Conservation (phyloP, 2,113 vertebrate species). For the Chaetorhynchus papuensis region DNA sequence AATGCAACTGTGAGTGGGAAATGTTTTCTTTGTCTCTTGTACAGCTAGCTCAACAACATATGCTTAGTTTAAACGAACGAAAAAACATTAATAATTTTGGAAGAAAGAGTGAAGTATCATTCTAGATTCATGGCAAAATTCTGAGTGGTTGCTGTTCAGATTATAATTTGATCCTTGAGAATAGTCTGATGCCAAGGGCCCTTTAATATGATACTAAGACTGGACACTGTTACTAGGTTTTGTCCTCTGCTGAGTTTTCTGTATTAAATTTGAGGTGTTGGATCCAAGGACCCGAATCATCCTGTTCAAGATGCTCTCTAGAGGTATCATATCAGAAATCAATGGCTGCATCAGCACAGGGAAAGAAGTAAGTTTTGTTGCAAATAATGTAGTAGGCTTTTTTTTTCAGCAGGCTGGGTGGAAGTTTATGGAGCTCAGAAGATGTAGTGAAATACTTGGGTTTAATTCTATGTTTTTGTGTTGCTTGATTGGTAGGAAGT, state of each 20-base stretch:
- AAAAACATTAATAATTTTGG: background rate
- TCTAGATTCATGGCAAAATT: background rate
- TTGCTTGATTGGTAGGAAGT: background rate
- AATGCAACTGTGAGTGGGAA: background rate
- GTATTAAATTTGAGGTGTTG: constrained; percentile 77
- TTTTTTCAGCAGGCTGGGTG: background rate
- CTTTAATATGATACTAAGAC: background rate
- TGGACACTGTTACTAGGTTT: background rate
- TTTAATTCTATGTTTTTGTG: background rate
- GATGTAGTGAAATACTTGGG: background rate
- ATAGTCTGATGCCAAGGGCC: background rate
- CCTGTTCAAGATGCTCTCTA: constrained; percentile 94
- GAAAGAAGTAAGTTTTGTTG: constrained; percentile 83
- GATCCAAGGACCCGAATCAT: constrained; percentile 96
- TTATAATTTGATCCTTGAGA: background rate
- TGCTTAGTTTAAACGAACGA: background rate
- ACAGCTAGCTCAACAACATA: background rate
- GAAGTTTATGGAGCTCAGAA: background rate
- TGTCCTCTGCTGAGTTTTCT: background rate
- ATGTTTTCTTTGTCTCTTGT: background rate
- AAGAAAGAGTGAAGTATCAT: background rate
- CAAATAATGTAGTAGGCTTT: background rate
- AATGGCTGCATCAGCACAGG: constrained; percentile 98
- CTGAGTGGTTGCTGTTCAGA: background rate
- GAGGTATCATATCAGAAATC: constrained; percentile 89